phyloP scores from a whole-genome alignment of 2,888 invertebrate genomes.

The Patella ulyssiponensis region DNA sequence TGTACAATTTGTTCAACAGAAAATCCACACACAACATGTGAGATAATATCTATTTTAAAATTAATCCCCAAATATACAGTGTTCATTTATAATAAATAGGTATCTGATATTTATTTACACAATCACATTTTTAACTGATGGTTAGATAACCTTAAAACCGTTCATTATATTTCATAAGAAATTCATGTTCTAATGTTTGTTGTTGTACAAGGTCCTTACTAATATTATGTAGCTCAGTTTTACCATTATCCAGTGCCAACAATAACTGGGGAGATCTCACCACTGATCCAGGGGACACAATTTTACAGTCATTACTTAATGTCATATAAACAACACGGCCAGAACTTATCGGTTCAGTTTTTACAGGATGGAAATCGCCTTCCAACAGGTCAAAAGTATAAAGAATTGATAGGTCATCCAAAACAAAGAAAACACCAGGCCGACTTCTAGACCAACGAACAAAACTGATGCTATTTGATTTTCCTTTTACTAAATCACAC shows the following conservation, averaged over 20 bases:
- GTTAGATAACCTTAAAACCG: conserved; percentile 30
- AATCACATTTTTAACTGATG: too few species aligned
- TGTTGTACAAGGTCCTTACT: conserved; percentile 31
- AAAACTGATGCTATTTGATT: conserved; percentile 32
- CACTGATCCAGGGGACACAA: conserved; percentile 39
- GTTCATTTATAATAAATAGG: too few species aligned
- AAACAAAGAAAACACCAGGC: conserved; percentile 60
- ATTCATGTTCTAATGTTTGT: conserved; percentile 42
- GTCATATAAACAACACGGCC: conserved; percentile 21
- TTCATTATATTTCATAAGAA: conserved; percentile 41
- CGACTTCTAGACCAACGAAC: conserved; percentile 64
- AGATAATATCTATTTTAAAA: too few species aligned
- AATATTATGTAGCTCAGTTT: conserved; percentile 39
- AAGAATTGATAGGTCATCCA: conserved; percentile 52
- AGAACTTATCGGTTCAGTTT: conserved; percentile 44
- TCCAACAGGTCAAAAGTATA: conserved; percentile 62
- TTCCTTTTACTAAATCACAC: conserved; percentile 39
- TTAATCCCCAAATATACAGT: too few species aligned
- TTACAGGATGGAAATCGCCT: conserved; percentile 49
- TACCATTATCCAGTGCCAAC: conserved; percentile 35
- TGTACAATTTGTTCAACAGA: too few species aligned
- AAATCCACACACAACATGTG: too few species aligned
- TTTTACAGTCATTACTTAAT: conserved; percentile 44
- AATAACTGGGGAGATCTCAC: conserved; percentile 34
- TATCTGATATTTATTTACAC: too few species aligned